Evolutionary conservation across 1,140 invertebrate genomes (phyloP).

Genomic region (Camponotus vicinus): DNA sequence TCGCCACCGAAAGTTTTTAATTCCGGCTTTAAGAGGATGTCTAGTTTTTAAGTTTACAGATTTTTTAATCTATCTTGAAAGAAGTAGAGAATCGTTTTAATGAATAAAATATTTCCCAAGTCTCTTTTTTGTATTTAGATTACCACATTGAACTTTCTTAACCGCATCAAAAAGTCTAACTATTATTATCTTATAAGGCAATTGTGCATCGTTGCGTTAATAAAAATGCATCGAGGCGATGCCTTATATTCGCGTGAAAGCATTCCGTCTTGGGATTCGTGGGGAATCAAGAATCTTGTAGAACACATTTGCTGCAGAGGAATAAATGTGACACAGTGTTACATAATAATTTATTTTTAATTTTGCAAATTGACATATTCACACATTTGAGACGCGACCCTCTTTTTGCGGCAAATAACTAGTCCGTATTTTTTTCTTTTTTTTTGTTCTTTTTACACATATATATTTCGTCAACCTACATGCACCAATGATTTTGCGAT

Average conservation of each 20-base stretch:
- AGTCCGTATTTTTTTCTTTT: constrained; percentile 1
- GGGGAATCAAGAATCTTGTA: constrained; percentile 31
- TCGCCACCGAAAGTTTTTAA: constrained; percentile 1
- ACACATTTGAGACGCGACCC: constrained; percentile 45
- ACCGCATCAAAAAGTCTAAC: background rate
- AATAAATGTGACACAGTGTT: constrained; percentile 63
- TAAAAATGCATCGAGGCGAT: background rate
- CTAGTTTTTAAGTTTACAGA: background rate
- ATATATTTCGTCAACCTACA: background rate
- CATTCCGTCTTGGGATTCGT: constrained; percentile 8
- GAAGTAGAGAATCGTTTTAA: constrained; percentile 24
- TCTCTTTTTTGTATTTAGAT: constrained; percentile 10
- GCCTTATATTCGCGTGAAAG: background rate
- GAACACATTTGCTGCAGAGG: constrained; percentile 49
- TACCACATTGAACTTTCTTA: background rate
- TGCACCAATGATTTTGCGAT: background rate
- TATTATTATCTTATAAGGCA: constrained; percentile 1
- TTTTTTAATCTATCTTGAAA: constrained; percentile 6
- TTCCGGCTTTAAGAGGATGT: background rate
- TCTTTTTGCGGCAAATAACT: constrained; percentile 24
- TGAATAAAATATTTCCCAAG: background rate
- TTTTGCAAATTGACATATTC: constrained; percentile 62
- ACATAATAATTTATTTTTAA: constrained; percentile 66
- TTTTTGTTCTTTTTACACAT: constrained; percentile 7
- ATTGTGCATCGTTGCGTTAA: background rate